Conservation (phyloP, 2,113 vertebrate species). For the Pterocles burchelli region DNA sequence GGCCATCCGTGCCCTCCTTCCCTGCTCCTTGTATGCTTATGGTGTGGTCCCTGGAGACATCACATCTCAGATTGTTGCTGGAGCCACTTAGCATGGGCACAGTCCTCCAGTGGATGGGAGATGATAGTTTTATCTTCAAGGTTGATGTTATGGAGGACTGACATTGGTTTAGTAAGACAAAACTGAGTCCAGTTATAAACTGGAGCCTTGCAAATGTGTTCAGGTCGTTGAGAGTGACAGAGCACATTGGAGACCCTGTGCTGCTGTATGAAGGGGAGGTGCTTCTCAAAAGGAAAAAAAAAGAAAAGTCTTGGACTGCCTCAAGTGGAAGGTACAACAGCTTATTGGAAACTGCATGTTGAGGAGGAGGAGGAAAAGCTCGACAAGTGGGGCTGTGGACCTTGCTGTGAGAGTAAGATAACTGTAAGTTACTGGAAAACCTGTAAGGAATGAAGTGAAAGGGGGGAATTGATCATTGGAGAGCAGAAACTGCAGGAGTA, state of each 20-base stretch:
- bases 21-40: background rate
- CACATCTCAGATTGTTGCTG: background rate
- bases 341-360: background rate
- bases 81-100: background rate
- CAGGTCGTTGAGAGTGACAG: background rate
- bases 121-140: background rate
- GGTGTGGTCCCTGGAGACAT: fast-evolving
- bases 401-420: background rate
- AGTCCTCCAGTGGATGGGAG: background rate
- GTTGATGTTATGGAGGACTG: background rate
- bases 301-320: background rate
- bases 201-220: fast-evolving
- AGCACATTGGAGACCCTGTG: background rate
- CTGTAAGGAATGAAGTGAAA: background rate
- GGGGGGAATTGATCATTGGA: background rate
- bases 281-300: background rate
- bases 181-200: background rate
- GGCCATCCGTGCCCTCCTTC: background rate
- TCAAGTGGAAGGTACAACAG: background rate
- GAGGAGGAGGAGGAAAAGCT: background rate
- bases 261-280: background rate
- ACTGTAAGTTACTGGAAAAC: background rate
- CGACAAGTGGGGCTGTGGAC: background rate
- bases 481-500: background rate
- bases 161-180: background rate